Conservation (phyloP, 2,888 invertebrate species). For the Drosophila mayaguana region DNA sequence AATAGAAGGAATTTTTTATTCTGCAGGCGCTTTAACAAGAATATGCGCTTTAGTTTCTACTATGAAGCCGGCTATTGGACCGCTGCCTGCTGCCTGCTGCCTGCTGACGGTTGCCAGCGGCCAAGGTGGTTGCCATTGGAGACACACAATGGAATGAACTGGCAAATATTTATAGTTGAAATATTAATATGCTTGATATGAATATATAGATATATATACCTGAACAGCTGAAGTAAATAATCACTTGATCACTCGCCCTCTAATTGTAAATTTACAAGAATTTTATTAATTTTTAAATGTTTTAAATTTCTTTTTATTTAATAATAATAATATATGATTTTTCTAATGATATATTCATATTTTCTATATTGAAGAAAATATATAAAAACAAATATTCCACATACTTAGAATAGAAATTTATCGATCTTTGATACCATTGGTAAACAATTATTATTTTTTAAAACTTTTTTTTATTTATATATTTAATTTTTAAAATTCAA, state of each 20-base stretch:
- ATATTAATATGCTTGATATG: conserved; percentile 22
- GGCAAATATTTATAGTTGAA: conserved; percentile 34
- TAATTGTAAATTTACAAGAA: not conserved
- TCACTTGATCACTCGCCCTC: not conserved
- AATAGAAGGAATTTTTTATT: conserved; percentile 46
- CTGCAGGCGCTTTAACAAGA: conserved; percentile 70
- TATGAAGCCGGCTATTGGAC: conserved; percentile 50
- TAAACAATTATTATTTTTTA: no score
- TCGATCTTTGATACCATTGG: no score
- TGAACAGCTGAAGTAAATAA: not conserved
- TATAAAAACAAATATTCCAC: no score
- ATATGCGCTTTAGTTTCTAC: conserved; percentile 72
- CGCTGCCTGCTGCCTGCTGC: conserved; percentile 1
- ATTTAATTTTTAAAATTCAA: no score
- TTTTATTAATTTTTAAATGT: not conserved
- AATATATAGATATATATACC: not conserved
- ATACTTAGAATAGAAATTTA: no score
- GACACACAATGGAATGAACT: conserved; percentile 44
- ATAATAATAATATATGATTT: no score
- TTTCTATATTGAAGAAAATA: no score
- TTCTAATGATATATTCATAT: no score
- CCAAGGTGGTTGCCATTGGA: conserved; percentile 39
- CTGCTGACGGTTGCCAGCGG: conserved; percentile 3
- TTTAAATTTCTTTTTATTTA: not conserved
- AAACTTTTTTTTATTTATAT: no score